phyloP scores from a whole-genome alignment of 2,888 invertebrate genomes.

The Tridacna gigas region DNA sequence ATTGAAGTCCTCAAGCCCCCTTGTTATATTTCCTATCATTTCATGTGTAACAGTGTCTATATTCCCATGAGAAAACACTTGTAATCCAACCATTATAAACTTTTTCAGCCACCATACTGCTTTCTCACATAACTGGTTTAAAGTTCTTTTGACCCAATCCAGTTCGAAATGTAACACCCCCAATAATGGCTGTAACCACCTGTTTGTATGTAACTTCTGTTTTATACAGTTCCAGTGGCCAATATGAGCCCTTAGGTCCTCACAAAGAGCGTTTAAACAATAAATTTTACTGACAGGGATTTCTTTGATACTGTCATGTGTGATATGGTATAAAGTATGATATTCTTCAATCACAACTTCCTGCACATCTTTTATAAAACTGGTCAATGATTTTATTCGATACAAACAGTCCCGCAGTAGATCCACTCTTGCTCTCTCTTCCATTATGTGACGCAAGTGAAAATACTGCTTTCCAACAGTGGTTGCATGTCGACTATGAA shows the following conservation, averaged over 20 bases:
- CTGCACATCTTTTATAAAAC: slow-evolving; percentile 80
- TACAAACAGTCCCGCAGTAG: slow-evolving; percentile 79
- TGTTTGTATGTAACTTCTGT: slow-evolving; percentile 80
- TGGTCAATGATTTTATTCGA: slow-evolving; percentile 72
- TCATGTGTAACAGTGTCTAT: slow-evolving; percentile 79
- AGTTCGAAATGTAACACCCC: slow-evolving; percentile 79
- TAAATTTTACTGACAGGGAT: slow-evolving; percentile 80
- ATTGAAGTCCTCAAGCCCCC: slow-evolving; percentile 84
- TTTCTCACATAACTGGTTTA: slow-evolving; percentile 74
- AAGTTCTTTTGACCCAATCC: slow-evolving; percentile 71
- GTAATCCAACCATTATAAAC: slow-evolving; percentile 82
- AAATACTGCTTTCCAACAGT: slow-evolving; percentile 77
- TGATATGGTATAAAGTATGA: slow-evolving; percentile 77
- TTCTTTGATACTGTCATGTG: slow-evolving; percentile 76
- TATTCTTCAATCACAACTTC: slow-evolving; percentile 78
- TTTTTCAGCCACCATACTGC: slow-evolving; percentile 82
- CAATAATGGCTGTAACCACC: slow-evolving; percentile 78
- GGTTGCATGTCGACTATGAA: slow-evolving; percentile 79
- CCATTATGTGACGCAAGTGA: slow-evolving; percentile 76
- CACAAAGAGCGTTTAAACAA: slow-evolving; percentile 82
- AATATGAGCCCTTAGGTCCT: slow-evolving; percentile 82
- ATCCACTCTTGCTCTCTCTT: slow-evolving; percentile 78
- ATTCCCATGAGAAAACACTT: slow-evolving; percentile 83
- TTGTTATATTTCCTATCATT: slow-evolving; percentile 82
- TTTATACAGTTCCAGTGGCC: slow-evolving; percentile 83